phyloP scores from a whole-genome alignment of 2,888 invertebrate species.

The Cyclophora albipunctata region DNA sequence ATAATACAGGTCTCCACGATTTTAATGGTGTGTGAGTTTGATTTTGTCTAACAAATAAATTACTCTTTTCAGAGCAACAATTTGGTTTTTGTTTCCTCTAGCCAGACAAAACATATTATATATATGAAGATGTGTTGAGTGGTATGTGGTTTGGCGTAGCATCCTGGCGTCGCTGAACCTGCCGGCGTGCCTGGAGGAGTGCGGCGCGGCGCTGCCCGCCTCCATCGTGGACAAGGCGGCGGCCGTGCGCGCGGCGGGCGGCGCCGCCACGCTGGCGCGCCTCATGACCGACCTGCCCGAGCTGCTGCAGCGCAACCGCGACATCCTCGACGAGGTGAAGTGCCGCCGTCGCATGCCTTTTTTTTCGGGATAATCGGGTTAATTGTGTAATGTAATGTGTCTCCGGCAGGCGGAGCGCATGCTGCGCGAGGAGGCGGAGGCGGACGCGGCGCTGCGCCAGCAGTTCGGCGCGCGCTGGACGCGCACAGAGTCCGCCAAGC shows the following conservation, averaged over 20 bases:
- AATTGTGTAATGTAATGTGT: too few species aligned
- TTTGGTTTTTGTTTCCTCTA: too few species aligned
- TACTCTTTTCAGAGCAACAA: too few species aligned
- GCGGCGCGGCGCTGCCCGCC: constrained; percentile 85
- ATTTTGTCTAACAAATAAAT: too few species aligned
- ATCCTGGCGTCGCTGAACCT: constrained; percentile 94
- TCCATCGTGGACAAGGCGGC: constrained; percentile 91
- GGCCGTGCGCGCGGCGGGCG: constrained; percentile 85
- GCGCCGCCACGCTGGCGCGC: constrained; percentile 81
- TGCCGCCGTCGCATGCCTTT: constrained; percentile 79
- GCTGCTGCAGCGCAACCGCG: constrained; percentile 87
- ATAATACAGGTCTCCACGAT: too few species aligned
- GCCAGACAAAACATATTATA: too few species aligned
- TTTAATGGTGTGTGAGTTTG: too few species aligned
- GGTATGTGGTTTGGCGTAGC: constrained; percentile 30
- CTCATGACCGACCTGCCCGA: constrained; percentile 92
- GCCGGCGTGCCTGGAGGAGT: constrained; percentile 95
- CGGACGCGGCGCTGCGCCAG: constrained; percentile 88
- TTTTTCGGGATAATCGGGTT: constrained; percentile 72
- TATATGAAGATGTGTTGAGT: too few species aligned
- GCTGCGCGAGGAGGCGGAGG: constrained; percentile 92
- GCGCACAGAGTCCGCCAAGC: constrained; percentile 88
- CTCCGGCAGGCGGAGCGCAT: constrained; percentile 66
- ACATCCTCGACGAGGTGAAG: constrained; percentile 92
- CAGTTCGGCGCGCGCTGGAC: constrained; percentile 97